Conservation (phyloP, 35 echinoderm and acorn worm genomes). For the Eucidaris tribuloides region DNA sequence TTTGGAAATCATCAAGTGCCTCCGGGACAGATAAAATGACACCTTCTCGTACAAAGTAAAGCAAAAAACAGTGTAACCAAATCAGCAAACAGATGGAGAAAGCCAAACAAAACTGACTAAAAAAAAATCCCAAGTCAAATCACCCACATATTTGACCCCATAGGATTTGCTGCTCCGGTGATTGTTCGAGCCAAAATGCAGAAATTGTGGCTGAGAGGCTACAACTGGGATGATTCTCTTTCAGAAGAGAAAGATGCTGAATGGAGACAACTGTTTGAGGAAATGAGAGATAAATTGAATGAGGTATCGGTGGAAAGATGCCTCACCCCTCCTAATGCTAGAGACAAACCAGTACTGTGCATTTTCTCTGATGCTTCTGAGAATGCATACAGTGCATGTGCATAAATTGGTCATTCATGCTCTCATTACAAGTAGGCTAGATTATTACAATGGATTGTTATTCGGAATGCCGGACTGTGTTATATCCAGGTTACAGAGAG, state of each 20-base stretch:
- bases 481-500: too few species aligned
- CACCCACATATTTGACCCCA: conserved; percentile 43
- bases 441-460: not conserved
- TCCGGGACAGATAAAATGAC: conserved; percentile 31
- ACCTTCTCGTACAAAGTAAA: conserved; percentile 34
- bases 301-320: conserved; percentile 29
- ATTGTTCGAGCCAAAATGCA: conserved; percentile 29
- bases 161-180: conserved; percentile 39
- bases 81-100: not conserved
- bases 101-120: conserved; percentile 41
- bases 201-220: not conserved
- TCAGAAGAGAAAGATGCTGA: not conserved
- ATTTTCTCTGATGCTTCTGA: conserved; percentile 59
- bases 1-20: too few species aligned
- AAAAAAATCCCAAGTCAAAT: conserved; percentile 24
- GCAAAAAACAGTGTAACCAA: not conserved
- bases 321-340: conserved; percentile 25
- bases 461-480: not conserved
- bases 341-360: conserved; percentile 8
- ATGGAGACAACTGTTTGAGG: not conserved
- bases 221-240: not conserved
- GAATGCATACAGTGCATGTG: conserved; percentile 47
- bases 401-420: too few species aligned
- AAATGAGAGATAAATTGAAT: too few species aligned
- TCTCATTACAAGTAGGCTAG: too few species aligned